Evolutionary conservation across 2,888 invertebrate species (phyloP).

Genomic region (Drosophila macrospina): DNA sequence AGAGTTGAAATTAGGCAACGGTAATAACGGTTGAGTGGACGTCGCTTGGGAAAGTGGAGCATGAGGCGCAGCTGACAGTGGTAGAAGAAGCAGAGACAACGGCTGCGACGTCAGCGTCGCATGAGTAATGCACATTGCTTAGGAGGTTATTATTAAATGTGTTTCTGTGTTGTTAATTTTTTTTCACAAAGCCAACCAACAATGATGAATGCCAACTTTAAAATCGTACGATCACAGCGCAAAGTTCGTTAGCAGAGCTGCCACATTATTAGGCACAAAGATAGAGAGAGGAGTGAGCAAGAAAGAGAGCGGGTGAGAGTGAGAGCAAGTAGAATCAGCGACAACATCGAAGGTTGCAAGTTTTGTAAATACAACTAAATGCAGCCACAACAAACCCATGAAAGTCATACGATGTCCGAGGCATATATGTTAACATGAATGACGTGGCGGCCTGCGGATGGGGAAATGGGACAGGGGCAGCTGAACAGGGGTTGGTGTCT

Average conservation of each 20-base stretch:
- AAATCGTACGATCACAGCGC: slow-evolving; percentile 63
- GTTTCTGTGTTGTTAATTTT: slow-evolving; percentile 11
- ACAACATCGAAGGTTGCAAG: slow-evolving; percentile 41
- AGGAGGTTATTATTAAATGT: slow-evolving; percentile 51
- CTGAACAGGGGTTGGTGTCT: slow-evolving; percentile 26
- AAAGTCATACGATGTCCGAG: slow-evolving; percentile 51
- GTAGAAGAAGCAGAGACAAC: slow-evolving; percentile 30
- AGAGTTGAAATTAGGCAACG: slow-evolving; percentile 49
- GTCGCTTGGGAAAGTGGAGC: slow-evolving; percentile 60
- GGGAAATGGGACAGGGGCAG: not conserved
- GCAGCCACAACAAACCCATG: slow-evolving; percentile 40
- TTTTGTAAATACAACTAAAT: slow-evolving; percentile 12
- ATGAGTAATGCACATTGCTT: slow-evolving; percentile 55
- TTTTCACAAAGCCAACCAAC: slow-evolving; percentile 40
- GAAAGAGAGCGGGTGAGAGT: slow-evolving; percentile 2
- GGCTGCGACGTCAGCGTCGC: slow-evolving; percentile 47
- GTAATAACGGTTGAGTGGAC: slow-evolving; percentile 36
- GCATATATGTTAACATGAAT: slow-evolving; percentile 34
- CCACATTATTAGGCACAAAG: slow-evolving; percentile 21
- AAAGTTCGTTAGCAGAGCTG: slow-evolving; percentile 51
- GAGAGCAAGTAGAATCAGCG: slow-evolving; percentile 16
- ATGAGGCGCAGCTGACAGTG: slow-evolving; percentile 43
- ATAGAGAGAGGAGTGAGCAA: slow-evolving; percentile 4
- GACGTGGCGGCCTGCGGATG: slow-evolving; percentile 49
- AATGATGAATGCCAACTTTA: slow-evolving; percentile 57